phyloP scores from a whole-genome alignment of 2,888 invertebrate genomes.

The Synergus laeviventris region DNA sequence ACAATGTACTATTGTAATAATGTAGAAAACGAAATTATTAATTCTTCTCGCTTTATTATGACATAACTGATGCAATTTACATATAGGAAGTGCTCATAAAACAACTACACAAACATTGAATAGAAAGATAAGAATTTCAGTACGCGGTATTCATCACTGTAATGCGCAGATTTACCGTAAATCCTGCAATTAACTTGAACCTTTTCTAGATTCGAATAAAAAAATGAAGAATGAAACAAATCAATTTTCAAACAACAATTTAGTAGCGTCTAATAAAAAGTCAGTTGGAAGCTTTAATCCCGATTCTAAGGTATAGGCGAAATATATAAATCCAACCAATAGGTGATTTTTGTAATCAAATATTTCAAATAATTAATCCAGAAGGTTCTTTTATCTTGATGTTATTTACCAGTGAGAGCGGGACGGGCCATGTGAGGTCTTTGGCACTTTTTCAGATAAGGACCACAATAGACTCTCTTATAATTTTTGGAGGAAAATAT shows the following conservation, averaged over 20 bases:
- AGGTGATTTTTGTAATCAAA: too few relatives aligned
- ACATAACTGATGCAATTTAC: constrained; percentile 2
- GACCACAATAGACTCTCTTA: too few relatives aligned
- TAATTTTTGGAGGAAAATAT: too few relatives aligned
- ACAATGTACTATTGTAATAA: constrained; percentile 46
- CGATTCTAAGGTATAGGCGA: too few relatives aligned
- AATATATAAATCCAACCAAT: too few relatives aligned
- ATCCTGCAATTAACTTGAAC: constrained; percentile 30
- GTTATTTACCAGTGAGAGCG: too few relatives aligned
- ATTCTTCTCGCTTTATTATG: neutral
- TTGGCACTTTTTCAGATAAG: too few relatives aligned
- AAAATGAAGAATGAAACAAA: neutral
- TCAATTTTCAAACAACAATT: neutral
- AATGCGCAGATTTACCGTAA: constrained; percentile 29
- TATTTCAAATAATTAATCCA: too few relatives aligned
- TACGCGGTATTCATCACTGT: constrained; percentile 13
- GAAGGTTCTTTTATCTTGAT: too few relatives aligned
- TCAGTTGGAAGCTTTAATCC: too few relatives aligned
- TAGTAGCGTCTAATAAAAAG: neutral
- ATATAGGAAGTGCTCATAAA: constrained; percentile 10
- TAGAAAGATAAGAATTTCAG: constrained; percentile 14
- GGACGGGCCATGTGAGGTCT: too few relatives aligned
- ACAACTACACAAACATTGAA: constrained; percentile 10
- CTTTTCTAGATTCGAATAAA: constrained; percentile 10
- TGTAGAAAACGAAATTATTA: constrained; percentile 39